phyloP scores from a whole-genome alignment of 2,797 vertebrate genomes.

The Gallinago stenura region DNA sequence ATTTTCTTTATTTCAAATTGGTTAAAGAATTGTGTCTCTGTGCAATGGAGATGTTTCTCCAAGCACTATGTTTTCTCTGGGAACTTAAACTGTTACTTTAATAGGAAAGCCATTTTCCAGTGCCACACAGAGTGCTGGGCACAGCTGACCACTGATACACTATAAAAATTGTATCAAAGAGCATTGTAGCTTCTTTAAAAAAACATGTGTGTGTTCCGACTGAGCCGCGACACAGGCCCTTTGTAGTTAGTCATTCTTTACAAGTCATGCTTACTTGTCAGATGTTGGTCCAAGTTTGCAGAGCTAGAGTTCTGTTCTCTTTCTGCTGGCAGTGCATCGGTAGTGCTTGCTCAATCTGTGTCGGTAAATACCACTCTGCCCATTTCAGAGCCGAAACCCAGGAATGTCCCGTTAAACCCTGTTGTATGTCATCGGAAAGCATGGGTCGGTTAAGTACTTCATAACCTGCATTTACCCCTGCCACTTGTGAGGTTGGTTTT shows the following conservation, averaged over 20 bases:
- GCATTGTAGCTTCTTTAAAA: not conserved
- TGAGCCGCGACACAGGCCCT: slow-evolving; percentile 12
- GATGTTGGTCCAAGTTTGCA: slow-evolving; percentile 51
- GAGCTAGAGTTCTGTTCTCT: slow-evolving; percentile 22
- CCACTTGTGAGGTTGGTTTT: not conserved
- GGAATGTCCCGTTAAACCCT: not conserved
- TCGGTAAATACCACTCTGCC: not conserved
- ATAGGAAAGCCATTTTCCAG: not conserved
- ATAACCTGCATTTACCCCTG: not conserved
- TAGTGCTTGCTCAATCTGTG: slow-evolving; percentile 26
- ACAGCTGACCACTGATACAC: not conserved
- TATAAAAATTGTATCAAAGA: not conserved
- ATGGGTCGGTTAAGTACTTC: not conserved
- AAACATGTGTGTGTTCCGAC: not conserved
- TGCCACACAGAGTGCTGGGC: not conserved
- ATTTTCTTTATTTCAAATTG: not conserved
- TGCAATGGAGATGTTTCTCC: not conserved
- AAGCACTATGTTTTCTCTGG: not conserved
- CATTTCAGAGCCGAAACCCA: not conserved
- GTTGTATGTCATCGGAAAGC: not conserved
- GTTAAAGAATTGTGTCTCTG: not conserved
- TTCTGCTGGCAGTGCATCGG: slow-evolving; percentile 27
- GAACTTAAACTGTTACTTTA: not conserved
- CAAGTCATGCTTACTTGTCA: slow-evolving; percentile 46
- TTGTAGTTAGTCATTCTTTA: slow-evolving; percentile 28